Evolutionary conservation across 2,113 vertebrate species (phyloP), one percentile per base, ranked within the genome.

Genomic region (Peromyscus californicus): DNA sequence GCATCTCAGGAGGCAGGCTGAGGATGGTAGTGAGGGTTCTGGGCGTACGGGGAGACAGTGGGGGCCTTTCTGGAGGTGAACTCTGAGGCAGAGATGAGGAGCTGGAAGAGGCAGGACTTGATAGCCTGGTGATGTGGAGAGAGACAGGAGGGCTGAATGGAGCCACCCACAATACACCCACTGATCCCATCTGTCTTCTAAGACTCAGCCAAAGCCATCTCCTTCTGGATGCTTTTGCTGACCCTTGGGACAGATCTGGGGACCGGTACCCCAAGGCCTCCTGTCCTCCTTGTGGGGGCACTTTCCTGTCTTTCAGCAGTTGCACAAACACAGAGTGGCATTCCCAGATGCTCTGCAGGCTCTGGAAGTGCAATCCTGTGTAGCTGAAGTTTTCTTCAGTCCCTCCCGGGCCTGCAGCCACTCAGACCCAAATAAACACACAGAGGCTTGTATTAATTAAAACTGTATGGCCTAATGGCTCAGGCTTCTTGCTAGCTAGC

Each of bases 111-210:
- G 22, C 1, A n/a, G 75, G 63, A 29, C 69, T 42, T 48, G 31
- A 74, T 67, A n/a, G 22, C 51, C 7, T 24, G 2, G 1, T 4
- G 65, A 76, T 22, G 69, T 1, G 5, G 0, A 67, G 21, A 22
- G 22, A 89, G 57, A 80, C 0, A 0, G 39, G 45, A 75, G 0
- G 36, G 26, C 39, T 6, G 7, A 61, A 31, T 0, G 16, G 0
- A 36, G 51, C 51, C 67, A 29, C 24, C 26, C 51, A n/a, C 10
- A 54, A 31, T 3, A 57, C 0, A 5, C 16, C 7, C 26, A 13
- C 17, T 31, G 33, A 48, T 7, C 59, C 80, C 16, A 3, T 19
- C 15, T 24, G 48, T 57, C 48, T 65, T 42, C 33, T 15, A 21
- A 48, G 67, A 72, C 39, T 7, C 22, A 67, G 74, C 24, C 63